phyloP scores from a whole-genome alignment of 2,797 vertebrate species.

The Pachyuromys duprasi region DNA sequence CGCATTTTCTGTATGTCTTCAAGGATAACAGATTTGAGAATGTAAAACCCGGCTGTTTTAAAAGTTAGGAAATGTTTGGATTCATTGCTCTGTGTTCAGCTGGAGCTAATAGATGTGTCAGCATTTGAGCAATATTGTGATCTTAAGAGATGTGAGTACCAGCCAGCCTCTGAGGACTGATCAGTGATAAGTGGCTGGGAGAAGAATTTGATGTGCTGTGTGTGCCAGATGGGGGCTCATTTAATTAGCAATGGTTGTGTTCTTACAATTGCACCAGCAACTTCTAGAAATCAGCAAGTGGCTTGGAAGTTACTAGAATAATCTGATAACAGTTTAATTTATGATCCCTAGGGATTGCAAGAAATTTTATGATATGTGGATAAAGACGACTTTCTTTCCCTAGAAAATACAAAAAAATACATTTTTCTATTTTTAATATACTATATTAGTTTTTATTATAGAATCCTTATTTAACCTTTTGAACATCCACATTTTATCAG shows the following conservation, averaged over 20 bases:
- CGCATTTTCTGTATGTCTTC: neutral
- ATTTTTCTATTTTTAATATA: conserved; percentile 39
- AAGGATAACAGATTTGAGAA: neutral
- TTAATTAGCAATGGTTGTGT: neutral
- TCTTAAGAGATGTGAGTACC: neutral
- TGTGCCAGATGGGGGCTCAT: neutral
- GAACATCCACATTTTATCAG: neutral
- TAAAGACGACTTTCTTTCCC: conserved; percentile 33
- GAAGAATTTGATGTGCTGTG: conserved; percentile 9
- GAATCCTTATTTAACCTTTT: conserved; percentile 53
- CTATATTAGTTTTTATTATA: conserved; percentile 2
- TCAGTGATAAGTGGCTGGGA: conserved; percentile 9
- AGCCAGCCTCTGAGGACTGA: neutral
- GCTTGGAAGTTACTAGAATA: conserved; percentile 34
- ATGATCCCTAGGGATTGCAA: conserved; percentile 4
- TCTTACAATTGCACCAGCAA: neutral
- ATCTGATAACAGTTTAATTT: conserved; percentile 20
- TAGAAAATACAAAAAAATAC: conserved; percentile 11
- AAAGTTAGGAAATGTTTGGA: conserved; percentile 27
- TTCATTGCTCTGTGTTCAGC: neutral
- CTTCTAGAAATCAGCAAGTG: conserved; percentile 50
- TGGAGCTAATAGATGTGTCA: neutral
- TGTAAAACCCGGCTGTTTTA: neutral
- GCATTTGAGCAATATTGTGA: neutral
- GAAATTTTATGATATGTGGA: conserved; percentile 9